Conservation (phyloP, 2,797 vertebrate species). For the Molossus alvarezi region DNA sequence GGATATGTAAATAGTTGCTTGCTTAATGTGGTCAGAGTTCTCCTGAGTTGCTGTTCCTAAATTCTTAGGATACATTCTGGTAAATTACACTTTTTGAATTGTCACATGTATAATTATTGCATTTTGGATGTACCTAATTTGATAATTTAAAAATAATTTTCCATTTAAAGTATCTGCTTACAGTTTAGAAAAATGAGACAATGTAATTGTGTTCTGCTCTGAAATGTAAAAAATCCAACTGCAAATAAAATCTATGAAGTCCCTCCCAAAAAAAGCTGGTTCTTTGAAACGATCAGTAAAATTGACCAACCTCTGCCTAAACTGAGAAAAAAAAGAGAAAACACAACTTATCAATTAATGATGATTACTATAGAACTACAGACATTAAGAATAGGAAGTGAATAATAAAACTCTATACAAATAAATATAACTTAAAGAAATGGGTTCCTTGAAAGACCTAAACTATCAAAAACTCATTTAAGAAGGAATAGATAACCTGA, state of each 20-base stretch:
- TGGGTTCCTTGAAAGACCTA: conserved; percentile 40
- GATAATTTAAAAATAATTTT: conserved; percentile 89
- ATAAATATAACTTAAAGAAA: conserved; percentile 45
- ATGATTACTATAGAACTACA: background rate
- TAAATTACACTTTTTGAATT: conserved; percentile 92
- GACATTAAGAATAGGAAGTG: background rate
- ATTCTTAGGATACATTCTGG: conserved; percentile 91
- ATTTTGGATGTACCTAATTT: conserved; percentile 92
- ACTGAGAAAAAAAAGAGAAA: background rate
- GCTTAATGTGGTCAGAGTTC: conserved; percentile 91
- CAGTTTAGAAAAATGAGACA: conserved; percentile 97
- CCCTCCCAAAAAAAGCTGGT: background rate
- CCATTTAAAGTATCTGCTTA: conserved; percentile 97
- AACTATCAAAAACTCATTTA: conserved; percentile 34
- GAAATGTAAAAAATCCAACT: conserved; percentile 92
- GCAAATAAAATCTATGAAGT: conserved; percentile 95
- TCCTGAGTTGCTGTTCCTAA: conserved; percentile 91
- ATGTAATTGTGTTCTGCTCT: conserved; percentile 93
- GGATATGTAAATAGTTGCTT: conserved; percentile 90
- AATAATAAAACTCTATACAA: conserved; percentile 29
- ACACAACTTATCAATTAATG: background rate
- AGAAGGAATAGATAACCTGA: conserved; percentile 1
- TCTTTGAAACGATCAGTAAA: conserved; percentile 52
- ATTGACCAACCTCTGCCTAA: background rate
- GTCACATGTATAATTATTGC: conserved; percentile 92